Percentiles rank a stretch among this genome's conserved stretches.
These are phyloP conservation scores for Aelia acuminata DNA, from an alignment of 2,888 invertebrate species.

Conservation along the genomic window DNA sequence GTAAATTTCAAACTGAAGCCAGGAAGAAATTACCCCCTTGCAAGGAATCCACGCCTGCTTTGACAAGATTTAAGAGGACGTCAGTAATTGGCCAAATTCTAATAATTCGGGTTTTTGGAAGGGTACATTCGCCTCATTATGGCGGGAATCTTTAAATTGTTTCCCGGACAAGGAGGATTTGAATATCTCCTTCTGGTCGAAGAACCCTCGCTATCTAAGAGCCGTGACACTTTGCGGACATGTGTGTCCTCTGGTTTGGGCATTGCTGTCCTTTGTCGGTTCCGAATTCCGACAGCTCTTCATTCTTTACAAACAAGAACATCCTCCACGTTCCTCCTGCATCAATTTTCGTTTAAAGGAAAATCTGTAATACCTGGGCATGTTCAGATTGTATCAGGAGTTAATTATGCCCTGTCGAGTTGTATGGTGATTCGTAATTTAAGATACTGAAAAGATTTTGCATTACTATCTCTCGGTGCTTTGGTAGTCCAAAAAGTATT, in stretches of 20 bases:
- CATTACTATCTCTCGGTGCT: background rate
- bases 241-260: background rate
- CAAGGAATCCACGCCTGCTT: constrained; percentile 50
- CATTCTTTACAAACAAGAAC: background rate
- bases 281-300: constrained; percentile 32
- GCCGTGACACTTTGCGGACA: background rate
- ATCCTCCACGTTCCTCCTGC: background rate
- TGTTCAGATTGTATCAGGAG: background rate
- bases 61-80: constrained; percentile 54
- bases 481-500: no score
- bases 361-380: background rate
- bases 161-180: background rate
- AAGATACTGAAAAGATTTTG: background rate
- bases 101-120: constrained; percentile 39
- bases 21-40: constrained; percentile 41
- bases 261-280: constrained; percentile 31
- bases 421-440: background rate
- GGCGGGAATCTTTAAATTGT: constrained; percentile 39
- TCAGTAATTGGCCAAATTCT: constrained; percentile 54
- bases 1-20: constrained; percentile 50
- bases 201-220: constrained; percentile 33
- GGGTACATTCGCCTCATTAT: constrained; percentile 47
- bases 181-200: constrained; percentile 23
- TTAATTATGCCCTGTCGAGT: background rate
- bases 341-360: constrained; percentile 9